These are phyloP conservation scores for Catocala sponsa DNA, from an alignment of 2,888 invertebrate genomes.

Conservation along the genomic window DNA sequence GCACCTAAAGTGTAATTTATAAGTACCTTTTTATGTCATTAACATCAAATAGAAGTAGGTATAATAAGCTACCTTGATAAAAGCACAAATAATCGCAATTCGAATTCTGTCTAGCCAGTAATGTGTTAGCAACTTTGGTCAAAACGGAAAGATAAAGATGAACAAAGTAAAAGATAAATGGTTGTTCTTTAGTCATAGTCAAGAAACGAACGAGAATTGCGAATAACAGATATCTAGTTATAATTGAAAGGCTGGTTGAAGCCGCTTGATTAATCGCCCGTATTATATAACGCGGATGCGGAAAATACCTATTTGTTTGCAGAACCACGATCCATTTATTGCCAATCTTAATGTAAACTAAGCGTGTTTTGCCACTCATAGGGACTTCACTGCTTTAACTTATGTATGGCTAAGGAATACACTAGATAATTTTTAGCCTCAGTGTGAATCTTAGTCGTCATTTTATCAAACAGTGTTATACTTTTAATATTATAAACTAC, in stretches of 20 bases:
- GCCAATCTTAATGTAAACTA: background rate
- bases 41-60: background rate
- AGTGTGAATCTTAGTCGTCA: no score
- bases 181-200: slow-evolving; percentile 40
- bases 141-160: slow-evolving; percentile 26
- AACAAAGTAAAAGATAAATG: slow-evolving; percentile 45
- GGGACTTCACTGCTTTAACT: no score
- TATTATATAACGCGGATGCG: slow-evolving; percentile 19
- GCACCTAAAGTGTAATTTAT: no score
- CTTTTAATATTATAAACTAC: no score
- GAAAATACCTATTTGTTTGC: slow-evolving; percentile 18
- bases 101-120: slow-evolving; percentile 1
- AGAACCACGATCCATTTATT: slow-evolving; percentile 12
- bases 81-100: slow-evolving; percentile 5
- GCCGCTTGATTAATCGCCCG: slow-evolving; percentile 37
- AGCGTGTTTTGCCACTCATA: background rate
- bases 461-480: no score
- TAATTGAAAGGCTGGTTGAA: slow-evolving; percentile 34
- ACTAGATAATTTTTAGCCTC: no score
- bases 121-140: slow-evolving; percentile 26
- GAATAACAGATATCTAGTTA: slow-evolving; percentile 40
- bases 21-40: no score
- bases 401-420: no score
- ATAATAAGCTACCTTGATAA: background rate
- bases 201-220: slow-evolving; percentile 30